A percentile compares a stretch with the other conserved stretches of the same genome.
Conservation (phyloP, 2,888 invertebrate species). For the Idaea straminata region DNA sequence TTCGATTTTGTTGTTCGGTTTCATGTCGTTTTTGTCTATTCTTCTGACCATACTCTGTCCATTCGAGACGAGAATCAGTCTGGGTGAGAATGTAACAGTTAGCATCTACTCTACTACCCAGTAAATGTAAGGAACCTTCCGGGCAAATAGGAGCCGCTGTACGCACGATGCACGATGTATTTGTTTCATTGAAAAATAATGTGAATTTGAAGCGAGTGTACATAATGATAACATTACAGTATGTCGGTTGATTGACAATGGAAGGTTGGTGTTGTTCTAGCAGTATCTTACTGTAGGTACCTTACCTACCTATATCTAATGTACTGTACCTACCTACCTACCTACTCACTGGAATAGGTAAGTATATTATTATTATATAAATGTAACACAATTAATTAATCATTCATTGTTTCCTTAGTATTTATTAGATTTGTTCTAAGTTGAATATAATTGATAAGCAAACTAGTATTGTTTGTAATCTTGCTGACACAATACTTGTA, state of each 20-base stretch:
- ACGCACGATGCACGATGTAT: too few relatives aligned
- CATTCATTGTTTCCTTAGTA: not conserved
- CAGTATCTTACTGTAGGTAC: too few relatives aligned
- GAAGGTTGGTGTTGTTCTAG: too few relatives aligned
- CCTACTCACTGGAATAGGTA: too few relatives aligned
- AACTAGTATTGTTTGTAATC: not conserved
- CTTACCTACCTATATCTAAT: too few relatives aligned
- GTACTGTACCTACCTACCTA: too few relatives aligned
- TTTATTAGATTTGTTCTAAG: not conserved
- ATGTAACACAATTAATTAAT: not conserved
- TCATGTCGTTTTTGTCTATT: too few relatives aligned
- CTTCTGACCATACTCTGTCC: too few relatives aligned
- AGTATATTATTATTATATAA: not conserved
- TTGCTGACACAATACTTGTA: not conserved
- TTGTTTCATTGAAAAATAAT: not conserved
- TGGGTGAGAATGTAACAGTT: too few relatives aligned
- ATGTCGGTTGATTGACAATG: not conserved
- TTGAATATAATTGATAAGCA: not conserved
- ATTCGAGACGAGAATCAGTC: too few relatives aligned
- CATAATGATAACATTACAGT: not conserved
- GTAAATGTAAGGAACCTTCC: not conserved
- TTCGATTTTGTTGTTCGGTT: too few relatives aligned
- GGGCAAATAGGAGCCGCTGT: not conserved
- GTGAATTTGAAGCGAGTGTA: not conserved
- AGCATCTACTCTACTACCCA: too few relatives aligned